Evolutionary conservation across 2,888 invertebrate species (phyloP).

Genomic region (Ophion costatus): DNA sequence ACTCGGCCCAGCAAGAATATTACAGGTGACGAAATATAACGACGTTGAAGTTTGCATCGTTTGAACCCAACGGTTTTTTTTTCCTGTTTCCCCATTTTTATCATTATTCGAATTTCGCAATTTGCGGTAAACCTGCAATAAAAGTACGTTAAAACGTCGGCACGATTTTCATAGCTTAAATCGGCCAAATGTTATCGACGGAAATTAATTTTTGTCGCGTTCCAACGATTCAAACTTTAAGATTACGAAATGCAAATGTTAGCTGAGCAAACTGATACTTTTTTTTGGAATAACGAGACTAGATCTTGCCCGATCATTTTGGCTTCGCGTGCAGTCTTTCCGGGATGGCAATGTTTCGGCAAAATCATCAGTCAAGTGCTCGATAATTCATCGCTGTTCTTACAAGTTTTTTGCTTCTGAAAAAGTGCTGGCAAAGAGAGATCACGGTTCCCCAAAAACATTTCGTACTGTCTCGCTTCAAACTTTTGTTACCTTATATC

Average conservation of each 20-base stretch:
- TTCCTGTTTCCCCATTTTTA: background rate
- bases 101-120: too few species aligned
- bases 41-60: too few species aligned
- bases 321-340: background rate
- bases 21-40: constrained; percentile 79
- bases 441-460: background rate
- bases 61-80: too few species aligned
- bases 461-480: background rate
- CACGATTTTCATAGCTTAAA: too few species aligned
- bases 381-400: background rate
- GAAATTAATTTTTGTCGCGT: too few species aligned
- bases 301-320: background rate
- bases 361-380: background rate
- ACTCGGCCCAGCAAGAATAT: constrained; percentile 84
- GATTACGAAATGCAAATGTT: background rate
- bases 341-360: background rate
- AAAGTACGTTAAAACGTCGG: too few species aligned
- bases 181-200: too few species aligned
- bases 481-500: background rate
- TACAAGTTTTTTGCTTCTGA: background rate
- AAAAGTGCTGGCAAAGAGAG: background rate
- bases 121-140: too few species aligned
- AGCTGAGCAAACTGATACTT: background rate
- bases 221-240: too few species aligned
- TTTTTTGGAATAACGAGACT: background rate